Conservation (phyloP, 2,797 vertebrate genomes). For the Mormyrops attenuatus region DNA sequence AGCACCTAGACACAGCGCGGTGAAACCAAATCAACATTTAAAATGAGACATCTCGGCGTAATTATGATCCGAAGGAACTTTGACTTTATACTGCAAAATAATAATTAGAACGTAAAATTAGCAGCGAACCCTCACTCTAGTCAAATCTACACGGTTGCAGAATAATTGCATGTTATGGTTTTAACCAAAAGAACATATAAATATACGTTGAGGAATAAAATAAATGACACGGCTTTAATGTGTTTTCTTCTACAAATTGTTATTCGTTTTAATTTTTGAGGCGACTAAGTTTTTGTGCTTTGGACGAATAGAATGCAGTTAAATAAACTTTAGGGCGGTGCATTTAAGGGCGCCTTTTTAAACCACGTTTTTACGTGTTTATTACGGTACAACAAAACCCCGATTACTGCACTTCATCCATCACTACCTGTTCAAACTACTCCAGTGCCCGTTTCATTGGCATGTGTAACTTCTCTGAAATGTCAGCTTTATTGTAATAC, state of each 20-base stretch:
- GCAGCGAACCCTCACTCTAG: background rate
- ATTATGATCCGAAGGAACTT: conserved; percentile 12
- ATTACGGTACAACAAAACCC: background rate
- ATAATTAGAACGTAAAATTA: conserved; percentile 6
- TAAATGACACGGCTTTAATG: background rate
- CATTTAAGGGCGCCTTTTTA: background rate
- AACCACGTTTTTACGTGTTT: background rate
- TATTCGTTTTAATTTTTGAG: background rate
- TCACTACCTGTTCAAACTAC: background rate
- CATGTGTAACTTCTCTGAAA: background rate
- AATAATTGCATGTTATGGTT: conserved; percentile 8
- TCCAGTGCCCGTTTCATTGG: background rate
- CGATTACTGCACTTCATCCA: background rate
- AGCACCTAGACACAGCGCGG: conserved; percentile 29
- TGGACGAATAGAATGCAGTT: background rate
- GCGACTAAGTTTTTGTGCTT: background rate
- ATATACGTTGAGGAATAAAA: conserved; percentile 6
- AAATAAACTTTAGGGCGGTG: background rate
- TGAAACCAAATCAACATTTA: background rate
- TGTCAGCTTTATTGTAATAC: background rate
- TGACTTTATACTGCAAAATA: conserved; percentile 11
- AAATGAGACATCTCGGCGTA: conserved; percentile 15
- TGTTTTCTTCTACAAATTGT: background rate
- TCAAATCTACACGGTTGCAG: background rate
- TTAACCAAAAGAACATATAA: background rate